Percentiles rank a stretch among this genome's conserved stretches.
These are phyloP conservation scores for Alitta virens DNA, from an alignment of 2,888 invertebrate species.

Conservation along the genomic window DNA sequence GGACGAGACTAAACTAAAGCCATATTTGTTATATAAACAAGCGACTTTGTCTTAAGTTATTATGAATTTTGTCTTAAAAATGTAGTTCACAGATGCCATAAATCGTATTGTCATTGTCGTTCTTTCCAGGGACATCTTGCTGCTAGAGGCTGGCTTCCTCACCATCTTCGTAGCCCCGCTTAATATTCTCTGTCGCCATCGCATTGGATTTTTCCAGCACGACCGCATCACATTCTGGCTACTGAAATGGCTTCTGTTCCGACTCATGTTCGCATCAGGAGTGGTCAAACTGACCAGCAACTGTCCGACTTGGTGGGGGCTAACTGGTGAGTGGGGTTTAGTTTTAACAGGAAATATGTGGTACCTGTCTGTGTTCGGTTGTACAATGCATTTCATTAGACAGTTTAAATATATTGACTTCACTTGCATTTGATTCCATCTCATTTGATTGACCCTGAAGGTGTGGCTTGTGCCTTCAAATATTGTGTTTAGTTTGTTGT, in stretches of 20 bases:
- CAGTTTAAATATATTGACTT: too few relatives aligned
- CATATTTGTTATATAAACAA: too few relatives aligned
- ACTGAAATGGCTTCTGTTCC: constrained; percentile 72
- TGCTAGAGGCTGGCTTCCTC: constrained; percentile 73
- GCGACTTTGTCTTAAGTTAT: too few relatives aligned
- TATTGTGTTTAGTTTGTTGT: too few relatives aligned
- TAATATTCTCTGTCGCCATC: constrained; percentile 32
- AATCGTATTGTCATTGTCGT: constrained; percentile 54
- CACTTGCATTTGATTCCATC: too few relatives aligned
- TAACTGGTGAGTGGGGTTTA: constrained; percentile 65
- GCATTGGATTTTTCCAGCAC: constrained; percentile 42
- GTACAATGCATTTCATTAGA: neutral
- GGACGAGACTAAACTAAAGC: too few relatives aligned
- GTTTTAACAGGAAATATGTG: too few relatives aligned
- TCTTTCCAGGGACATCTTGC: constrained; percentile 67
- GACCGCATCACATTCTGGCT: constrained; percentile 66
- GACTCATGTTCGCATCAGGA: constrained; percentile 72
- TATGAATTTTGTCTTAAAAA: too few relatives aligned
- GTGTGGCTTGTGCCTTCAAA: too few relatives aligned
- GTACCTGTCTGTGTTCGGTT: too few relatives aligned
- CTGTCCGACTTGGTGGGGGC: constrained; percentile 76
- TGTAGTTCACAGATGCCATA: too few relatives aligned
- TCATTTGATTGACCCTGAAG: too few relatives aligned
- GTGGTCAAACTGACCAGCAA: constrained; percentile 70
- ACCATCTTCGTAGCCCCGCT: constrained; percentile 71